phyloP scores from a whole-genome alignment of 1,140 invertebrate genomes.

The Drosophila rhopaloa region DNA sequence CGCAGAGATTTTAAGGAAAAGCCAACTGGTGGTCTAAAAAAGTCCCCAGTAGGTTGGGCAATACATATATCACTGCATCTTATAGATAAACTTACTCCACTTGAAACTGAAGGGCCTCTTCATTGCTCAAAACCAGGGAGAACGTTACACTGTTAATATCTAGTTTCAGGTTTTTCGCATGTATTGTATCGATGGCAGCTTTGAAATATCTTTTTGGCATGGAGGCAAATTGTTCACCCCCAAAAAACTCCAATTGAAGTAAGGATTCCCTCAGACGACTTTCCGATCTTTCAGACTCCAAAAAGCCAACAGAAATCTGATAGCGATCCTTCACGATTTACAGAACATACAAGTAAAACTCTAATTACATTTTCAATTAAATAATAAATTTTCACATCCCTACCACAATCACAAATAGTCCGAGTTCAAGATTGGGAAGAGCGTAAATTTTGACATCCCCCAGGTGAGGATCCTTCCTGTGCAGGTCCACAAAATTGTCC shows the following conservation, averaged over 20 bases:
- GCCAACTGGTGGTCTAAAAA: conserved; percentile 31
- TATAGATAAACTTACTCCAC: conserved; percentile 8
- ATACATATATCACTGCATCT: not conserved
- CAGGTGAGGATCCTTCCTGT: conserved; percentile 9
- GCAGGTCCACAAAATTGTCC: conserved; percentile 35
- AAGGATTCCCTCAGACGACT: conserved; percentile 16
- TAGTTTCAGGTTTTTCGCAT: conserved; percentile 5
- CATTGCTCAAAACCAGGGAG: conserved; percentile 4
- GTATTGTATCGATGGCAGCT: conserved; percentile 1
- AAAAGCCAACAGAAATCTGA: conserved; percentile 26
- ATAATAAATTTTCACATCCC: not conserved
- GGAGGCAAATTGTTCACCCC: conserved; percentile 25
- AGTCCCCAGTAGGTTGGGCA: not conserved
- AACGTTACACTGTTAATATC: not conserved
- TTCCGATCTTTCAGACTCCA: conserved; percentile 17
- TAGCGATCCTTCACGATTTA: conserved; percentile 37
- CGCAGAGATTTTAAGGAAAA: conserved; percentile 25
- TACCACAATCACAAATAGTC: conserved; percentile 74
- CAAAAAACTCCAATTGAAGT: conserved; percentile 24
- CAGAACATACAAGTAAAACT: not conserved
- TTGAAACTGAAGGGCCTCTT: conserved; percentile 11
- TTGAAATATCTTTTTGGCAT: conserved; percentile 14
- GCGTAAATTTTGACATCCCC: conserved; percentile 39
- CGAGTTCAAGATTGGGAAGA: conserved; percentile 44
- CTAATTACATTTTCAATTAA: too few species aligned